These are phyloP conservation scores for Trachops cirrhosus DNA, from an alignment of 2,797 vertebrate genomes.

Conservation along the genomic window DNA sequence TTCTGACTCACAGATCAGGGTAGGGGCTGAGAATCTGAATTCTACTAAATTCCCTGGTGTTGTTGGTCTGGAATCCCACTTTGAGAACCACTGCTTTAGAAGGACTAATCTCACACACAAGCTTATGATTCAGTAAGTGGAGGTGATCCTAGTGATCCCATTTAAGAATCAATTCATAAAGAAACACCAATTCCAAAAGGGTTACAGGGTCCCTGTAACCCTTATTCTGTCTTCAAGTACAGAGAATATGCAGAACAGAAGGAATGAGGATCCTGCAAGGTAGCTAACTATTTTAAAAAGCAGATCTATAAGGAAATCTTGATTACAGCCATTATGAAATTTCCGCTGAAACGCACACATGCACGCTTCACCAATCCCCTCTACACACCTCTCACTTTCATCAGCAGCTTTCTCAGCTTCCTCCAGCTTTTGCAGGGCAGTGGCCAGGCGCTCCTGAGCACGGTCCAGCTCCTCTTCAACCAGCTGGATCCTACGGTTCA, in stretches of 20 bases:
- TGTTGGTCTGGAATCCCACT: not conserved
- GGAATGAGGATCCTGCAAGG: not conserved
- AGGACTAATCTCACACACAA: not conserved
- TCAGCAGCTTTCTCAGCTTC: constrained; percentile 93
- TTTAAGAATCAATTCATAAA: not conserved
- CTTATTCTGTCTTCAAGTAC: not conserved
- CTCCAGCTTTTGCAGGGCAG: constrained; percentile 90
- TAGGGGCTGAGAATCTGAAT: not conserved
- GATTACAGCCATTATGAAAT: not conserved
- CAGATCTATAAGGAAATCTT: not conserved
- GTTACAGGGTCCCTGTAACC: not conserved
- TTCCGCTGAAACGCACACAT: not conserved
- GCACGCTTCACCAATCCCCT: not conserved
- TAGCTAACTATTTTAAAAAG: not conserved
- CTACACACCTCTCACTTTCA: constrained; percentile 92
- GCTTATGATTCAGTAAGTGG: not conserved
- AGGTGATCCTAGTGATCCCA: not conserved
- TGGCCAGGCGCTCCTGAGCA: constrained; percentile 89
- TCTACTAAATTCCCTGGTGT: not conserved
- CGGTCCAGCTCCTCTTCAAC: constrained; percentile 93
- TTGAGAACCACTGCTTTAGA: not conserved
- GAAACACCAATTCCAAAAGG: not conserved
- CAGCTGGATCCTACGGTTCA: constrained; percentile 92
- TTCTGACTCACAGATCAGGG: not conserved
- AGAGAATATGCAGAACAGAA: not conserved